Conservation (phyloP, 2,113 vertebrate genomes). For the Pachyramphus minor region DNA sequence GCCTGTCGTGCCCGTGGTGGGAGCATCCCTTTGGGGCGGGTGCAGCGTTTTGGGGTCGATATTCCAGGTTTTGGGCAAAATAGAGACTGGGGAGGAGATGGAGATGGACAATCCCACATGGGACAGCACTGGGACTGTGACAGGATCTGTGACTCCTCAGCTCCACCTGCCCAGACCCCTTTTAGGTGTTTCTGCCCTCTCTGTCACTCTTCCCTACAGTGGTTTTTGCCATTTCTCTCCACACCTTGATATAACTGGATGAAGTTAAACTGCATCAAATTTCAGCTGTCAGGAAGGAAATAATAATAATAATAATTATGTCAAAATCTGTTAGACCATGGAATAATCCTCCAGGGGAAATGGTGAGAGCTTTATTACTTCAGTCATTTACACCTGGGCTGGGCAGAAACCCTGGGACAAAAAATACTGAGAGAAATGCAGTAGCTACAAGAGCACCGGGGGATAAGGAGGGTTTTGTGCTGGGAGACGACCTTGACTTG, state of each 20-base stretch:
- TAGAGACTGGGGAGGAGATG: not conserved
- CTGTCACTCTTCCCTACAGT: not conserved
- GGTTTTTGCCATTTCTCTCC: not conserved
- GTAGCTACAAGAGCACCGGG: not conserved
- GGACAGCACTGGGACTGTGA: not conserved
- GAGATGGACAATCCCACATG: not conserved
- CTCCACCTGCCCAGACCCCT: not conserved
- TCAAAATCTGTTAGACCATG: not conserved
- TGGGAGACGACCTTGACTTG: not conserved
- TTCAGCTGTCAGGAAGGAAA: not conserved
- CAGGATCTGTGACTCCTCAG: not conserved
- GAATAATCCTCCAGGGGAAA: not conserved
- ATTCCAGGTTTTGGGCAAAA: not conserved
- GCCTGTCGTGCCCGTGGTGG: not conserved
- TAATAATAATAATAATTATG: not conserved
- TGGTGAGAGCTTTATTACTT: not conserved
- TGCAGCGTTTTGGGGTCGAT: not conserved
- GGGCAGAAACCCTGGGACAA: not conserved
- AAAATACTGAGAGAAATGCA: not conserved
- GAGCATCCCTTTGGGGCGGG: not conserved
- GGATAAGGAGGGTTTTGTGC: not conserved
- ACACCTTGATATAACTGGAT: rapidly evolving
- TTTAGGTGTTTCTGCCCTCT: not conserved
- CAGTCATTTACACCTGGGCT: not conserved
- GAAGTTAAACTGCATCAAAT: not conserved